A percentile compares a stretch with the other conserved stretches of the same genome.
Conservation (phyloP, 2,888 invertebrate genomes). For the Zhengitettix transpicula region DNA sequence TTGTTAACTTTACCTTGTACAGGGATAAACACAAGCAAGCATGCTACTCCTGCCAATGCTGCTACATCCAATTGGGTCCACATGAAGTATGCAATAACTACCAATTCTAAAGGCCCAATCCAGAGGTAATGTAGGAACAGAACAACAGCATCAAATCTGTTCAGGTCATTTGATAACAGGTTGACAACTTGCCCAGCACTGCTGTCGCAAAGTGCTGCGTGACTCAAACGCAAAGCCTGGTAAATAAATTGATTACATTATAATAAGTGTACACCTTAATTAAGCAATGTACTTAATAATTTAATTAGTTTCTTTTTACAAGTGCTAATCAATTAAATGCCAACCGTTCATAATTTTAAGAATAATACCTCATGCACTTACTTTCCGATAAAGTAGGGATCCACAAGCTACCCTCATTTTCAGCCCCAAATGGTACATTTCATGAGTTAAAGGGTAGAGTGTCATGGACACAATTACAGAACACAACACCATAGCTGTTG, state of each 20-base stretch:
- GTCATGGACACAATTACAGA: neutral
- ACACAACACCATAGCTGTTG: neutral
- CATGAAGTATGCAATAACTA: conserved; percentile 63
- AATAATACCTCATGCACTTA: neutral
- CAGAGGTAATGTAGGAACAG: conserved; percentile 81
- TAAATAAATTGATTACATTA: neutral
- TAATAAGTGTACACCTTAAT: too few species aligned
- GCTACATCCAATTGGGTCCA: conserved; percentile 49
- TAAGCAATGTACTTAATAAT: too few species aligned
- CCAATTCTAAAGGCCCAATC: conserved; percentile 73
- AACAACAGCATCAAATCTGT: conserved; percentile 76
- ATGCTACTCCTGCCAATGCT: conserved; percentile 49
- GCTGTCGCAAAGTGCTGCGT: conserved; percentile 68
- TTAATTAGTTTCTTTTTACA: too few species aligned
- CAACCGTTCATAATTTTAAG: too few species aligned
- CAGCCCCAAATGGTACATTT: conserved; percentile 5
- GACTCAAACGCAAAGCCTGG: conserved; percentile 48
- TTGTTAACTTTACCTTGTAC: conserved; percentile 36
- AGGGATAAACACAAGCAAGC: conserved; percentile 54
- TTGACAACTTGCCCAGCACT: conserved; percentile 61
- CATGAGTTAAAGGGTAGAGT: neutral
- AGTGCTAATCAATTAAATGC: too few species aligned
- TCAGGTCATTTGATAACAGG: conserved; percentile 85
- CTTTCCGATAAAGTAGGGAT: conserved; percentile 10
- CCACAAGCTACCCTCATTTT: conserved; percentile 10